Evolutionary conservation across 2,113 vertebrate genomes (phyloP), one percentile per base, ranked within the genome.

Genomic region (Pungitius pungitius): DNA sequence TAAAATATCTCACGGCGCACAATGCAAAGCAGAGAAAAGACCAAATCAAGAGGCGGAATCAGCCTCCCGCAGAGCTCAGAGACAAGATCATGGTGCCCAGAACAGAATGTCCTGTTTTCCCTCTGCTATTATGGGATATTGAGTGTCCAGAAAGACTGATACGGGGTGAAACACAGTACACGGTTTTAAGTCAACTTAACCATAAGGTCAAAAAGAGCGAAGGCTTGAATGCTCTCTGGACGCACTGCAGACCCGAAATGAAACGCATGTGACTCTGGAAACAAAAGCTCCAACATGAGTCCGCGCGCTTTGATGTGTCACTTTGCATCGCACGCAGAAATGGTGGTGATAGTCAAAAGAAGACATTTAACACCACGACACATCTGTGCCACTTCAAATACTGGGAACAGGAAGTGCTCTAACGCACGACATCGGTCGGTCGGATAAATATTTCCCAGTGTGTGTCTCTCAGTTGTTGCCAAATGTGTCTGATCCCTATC

Each of bases 401-500:
- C 33, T 14, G 26, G 33, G 8, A 4, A 52, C 26, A 1, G 42
- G 43, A 59, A 12, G 13, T 62, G 26, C 13, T 42, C 12, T 55
- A 27, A 8, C 33, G 33, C 65, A 27, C n/a, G 49, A 37, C 4
- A 26, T 24, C 20, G 10, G 54, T 37, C 8, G 24, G 62, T 10
- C 10, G 11, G 39, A 59, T 57, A 61, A 56, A n/a, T 62, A 15
- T 49, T 47, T 80, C 59, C 59, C 64, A 68, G 69, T 72, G 67
- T 74, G 85, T 80, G 68, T 39, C 69, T 39, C 63, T 61, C 37
- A 67, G 88, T 76, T 82, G 83, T 8, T 85, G 80, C 88, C 82
- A 88, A 80, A 85, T 87, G 84, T 81, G 56, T 18, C 67, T 68
- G 91, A 93, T 94, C 87, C 84, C 84, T 91, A 93, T 93, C 92